Base-by-base conservation (phyloP, 2,888 invertebrate genomes). In the Leptopilina myrica region DNA sequence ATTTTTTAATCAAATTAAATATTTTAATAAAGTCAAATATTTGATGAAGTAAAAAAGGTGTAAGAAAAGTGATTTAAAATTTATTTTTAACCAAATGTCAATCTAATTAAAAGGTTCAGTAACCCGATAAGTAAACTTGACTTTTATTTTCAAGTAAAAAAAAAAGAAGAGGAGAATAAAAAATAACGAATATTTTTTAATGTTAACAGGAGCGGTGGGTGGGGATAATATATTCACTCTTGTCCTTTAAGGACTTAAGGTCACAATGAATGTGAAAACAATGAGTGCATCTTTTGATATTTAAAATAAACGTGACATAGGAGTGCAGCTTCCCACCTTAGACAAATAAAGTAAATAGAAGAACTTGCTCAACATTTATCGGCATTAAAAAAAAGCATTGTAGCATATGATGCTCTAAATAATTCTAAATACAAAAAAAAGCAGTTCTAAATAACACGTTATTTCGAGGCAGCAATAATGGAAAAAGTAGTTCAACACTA, bases 221-320 rank as follows among this genome's bases (percentile, higher is more conserved):
- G 5, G 67, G 20, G 26, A 53, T 53, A 49, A 69, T 69, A 14
- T 69, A 69, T 26, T 69, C 33, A 14, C 20, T 26, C 53, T 53
- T 14, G 2, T 53, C 53, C 53, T 66, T 46, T 66, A 46, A 66
- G 66, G 66, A 66, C 14, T 69, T 69, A 69, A 69, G 69, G 69
- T 69, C 69, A 69, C 53, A 49, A 69, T 69, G 49, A 69, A 69
- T 49, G 49, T 69, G 53, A 53, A 53, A 69, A 56, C 53, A 69
- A 69, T 69, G 69, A 69, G 53, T 26, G 53, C 69, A 69, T 69
- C 53, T 53, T 67, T 69, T 69, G 69, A 26, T 69, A 69, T 69
- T 69, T 69, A 53, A 69, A 69, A 26, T 69, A 69, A 26, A 69
- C 26, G 69, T 26, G 53, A 56, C 12, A 62, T 62, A 20, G 62